A percentile compares a stretch with the other conserved stretches of the same genome.
These are phyloP conservation scores for Argyrosomus japonicus DNA, from an alignment of 2,113 vertebrate species.

Conservation along the genomic window DNA sequence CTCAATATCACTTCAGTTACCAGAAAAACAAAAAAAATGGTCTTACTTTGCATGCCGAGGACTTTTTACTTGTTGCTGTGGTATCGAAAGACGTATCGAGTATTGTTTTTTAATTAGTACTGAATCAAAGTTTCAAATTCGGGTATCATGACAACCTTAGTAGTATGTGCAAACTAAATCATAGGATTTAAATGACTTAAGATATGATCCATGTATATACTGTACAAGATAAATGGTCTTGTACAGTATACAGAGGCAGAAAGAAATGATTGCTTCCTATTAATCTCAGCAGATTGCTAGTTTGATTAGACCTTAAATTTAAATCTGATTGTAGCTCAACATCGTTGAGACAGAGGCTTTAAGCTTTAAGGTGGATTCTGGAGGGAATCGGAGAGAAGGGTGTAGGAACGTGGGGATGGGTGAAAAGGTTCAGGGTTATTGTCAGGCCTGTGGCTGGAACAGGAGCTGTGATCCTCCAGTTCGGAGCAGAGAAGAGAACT, in stretches of 20 bases:
- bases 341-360: neutral
- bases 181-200: neutral
- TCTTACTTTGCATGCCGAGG: too few relatives aligned
- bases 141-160: too few relatives aligned
- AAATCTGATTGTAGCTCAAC: slow-evolving; percentile 3
- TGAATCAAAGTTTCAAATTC: too few relatives aligned
- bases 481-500: slow-evolving; percentile 93
- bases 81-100: too few relatives aligned
- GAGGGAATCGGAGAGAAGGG: slow-evolving; percentile 36
- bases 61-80: too few relatives aligned
- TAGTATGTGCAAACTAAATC: slow-evolving; percentile 1
- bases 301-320: neutral
- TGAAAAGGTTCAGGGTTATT: slow-evolving; percentile 35
- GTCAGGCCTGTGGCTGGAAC: slow-evolving; percentile 65
- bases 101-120: too few relatives aligned
- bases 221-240: neutral
- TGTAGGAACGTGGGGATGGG: slow-evolving; percentile 35
- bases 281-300: neutral
- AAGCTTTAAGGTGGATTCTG: neutral
- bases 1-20: too few relatives aligned
- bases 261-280: neutral
- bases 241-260: neutral
- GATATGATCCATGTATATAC: neutral
- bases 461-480: slow-evolving; percentile 88
- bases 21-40: too few relatives aligned